Conservation (phyloP, 2,113 vertebrate genomes). For the Pollimyrus isidori region DNA sequence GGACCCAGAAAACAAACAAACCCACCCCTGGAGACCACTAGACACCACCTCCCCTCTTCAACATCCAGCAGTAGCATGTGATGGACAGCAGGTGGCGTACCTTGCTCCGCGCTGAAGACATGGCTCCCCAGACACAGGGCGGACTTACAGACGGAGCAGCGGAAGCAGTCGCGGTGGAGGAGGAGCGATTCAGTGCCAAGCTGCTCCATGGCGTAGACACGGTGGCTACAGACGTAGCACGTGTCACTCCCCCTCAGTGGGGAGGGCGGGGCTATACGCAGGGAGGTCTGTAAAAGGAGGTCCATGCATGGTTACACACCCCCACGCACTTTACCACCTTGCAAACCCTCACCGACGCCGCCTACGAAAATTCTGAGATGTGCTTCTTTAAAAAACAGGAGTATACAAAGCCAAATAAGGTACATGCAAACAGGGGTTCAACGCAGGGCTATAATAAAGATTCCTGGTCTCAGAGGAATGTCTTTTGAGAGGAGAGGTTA, state of each 20-base stretch:
- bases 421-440: neutral
- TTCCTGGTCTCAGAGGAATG: too few relatives aligned
- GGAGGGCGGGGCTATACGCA: conserved; percentile 62
- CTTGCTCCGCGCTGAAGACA: conserved; percentile 65
- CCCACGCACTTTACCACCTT: neutral
- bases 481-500: too few relatives aligned
- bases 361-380: neutral
- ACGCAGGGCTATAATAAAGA: too few relatives aligned
- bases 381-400: neutral
- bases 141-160: conserved; percentile 74
- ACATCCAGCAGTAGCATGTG: neutral
- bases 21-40: neutral
- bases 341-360: neutral
- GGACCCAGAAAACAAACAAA: neutral
- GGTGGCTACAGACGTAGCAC: conserved; percentile 86
- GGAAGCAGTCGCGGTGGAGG: conserved; percentile 94
- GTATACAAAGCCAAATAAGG: neutral
- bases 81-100: conserved; percentile 26
- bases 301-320: neutral
- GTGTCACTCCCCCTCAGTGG: conserved; percentile 77
- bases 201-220: conserved; percentile 90
- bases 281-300: conserved; percentile 58
- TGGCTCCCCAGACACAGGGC: conserved; percentile 79
- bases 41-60: neutral
- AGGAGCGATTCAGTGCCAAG: conserved; percentile 86